phyloP scores from a whole-genome alignment of 2,888 invertebrate species.

The Andrena minutula region DNA sequence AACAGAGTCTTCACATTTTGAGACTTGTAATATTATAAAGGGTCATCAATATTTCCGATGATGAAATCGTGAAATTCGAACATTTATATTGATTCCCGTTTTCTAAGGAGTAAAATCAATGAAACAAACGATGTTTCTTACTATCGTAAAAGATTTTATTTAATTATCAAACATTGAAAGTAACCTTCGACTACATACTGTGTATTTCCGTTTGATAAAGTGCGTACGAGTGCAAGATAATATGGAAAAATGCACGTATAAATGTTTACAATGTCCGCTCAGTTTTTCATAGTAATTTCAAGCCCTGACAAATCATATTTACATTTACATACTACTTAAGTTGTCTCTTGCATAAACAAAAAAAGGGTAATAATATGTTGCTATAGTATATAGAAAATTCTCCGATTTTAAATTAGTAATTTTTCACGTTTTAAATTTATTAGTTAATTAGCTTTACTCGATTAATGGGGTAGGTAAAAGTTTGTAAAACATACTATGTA shows the following conservation, averaged over 20 bases:
- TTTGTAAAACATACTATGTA: constrained; percentile 9
- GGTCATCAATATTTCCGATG: constrained; percentile 1
- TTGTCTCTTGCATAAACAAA: background rate
- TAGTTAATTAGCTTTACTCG: background rate
- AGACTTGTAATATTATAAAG: constrained; percentile 6
- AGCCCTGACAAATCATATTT: constrained; percentile 4
- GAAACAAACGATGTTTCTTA: constrained; percentile 14
- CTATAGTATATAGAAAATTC: constrained; percentile 11
- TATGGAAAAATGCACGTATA: constrained; percentile 5
- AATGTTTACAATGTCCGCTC: constrained; percentile 9
- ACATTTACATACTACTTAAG: constrained; percentile 12
- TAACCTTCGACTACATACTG: background rate
- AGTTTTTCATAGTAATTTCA: constrained; percentile 15
- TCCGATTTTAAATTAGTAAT: constrained; percentile 6
- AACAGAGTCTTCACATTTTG: constrained; percentile 28
- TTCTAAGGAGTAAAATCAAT: background rate
- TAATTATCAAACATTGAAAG: constrained; percentile 10
- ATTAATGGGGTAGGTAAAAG: background rate
- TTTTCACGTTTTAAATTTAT: constrained; percentile 4
- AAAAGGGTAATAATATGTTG: constrained; percentile 6
- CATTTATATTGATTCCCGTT: background rate
- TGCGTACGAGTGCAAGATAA: background rate
- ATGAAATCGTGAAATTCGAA: background rate
- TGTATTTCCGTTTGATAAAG: constrained; percentile 9
- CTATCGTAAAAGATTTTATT: background rate